phyloP scores from a whole-genome alignment of 2,797 vertebrate species.

The Nasua narica region DNA sequence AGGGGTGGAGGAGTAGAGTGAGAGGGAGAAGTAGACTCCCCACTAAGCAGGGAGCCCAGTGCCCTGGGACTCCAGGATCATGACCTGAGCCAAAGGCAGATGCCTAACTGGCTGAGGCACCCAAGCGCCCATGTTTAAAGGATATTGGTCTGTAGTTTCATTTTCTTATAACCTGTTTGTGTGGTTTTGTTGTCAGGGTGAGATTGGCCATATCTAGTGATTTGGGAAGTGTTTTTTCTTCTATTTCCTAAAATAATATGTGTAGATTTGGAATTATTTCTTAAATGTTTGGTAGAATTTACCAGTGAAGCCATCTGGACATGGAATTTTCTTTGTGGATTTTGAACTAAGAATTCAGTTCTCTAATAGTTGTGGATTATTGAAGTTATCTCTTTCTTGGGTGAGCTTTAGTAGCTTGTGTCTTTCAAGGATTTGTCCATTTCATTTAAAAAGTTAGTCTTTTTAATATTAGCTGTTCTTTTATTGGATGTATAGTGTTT shows the following conservation, averaged over 20 bases:
- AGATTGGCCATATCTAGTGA: neutral
- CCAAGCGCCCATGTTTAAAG: neutral
- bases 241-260: neutral
- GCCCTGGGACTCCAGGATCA: too few relatives aligned
- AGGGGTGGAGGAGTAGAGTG: neutral
- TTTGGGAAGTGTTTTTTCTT: neutral
- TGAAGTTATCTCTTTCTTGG: neutral
- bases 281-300: conserved; percentile 3
- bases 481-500: neutral
- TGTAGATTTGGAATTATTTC: neutral
- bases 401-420: neutral
- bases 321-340: neutral
- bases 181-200: conserved; percentile 12
- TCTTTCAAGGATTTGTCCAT: neutral
- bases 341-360: neutral
- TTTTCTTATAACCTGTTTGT: neutral
- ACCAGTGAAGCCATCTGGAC: neutral
- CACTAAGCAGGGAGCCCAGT: neutral
- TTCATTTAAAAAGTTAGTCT: neutral
- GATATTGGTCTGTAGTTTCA: neutral
- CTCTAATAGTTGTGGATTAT: neutral
- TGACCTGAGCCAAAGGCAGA: neutral
- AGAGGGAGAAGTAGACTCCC: neutral
- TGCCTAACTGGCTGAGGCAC: neutral
- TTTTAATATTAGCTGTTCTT: neutral